Evolutionary conservation across 2,888 invertebrate species (phyloP).

Genomic region (Ennomos fuscantarius): DNA sequence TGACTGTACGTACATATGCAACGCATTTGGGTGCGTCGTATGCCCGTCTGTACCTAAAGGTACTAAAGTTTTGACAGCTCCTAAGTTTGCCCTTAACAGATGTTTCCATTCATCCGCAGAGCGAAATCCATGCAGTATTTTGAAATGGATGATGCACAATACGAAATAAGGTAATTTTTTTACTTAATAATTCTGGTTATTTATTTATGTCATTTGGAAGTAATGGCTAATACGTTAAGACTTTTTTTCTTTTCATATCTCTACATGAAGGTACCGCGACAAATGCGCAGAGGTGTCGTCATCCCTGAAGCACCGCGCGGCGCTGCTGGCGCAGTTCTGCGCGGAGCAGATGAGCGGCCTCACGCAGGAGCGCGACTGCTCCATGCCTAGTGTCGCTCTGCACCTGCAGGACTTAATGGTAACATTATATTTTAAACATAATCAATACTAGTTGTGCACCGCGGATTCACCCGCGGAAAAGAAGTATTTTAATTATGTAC

Average conservation of each 20-base stretch:
- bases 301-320: slow-evolving; percentile 61
- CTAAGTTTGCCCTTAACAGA: too few relatives aligned
- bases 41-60: too few relatives aligned
- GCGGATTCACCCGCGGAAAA: too few relatives aligned
- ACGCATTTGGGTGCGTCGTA: too few relatives aligned
- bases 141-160: slow-evolving; percentile 72
- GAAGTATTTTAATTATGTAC: too few relatives aligned
- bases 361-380: slow-evolving; percentile 70
- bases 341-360: slow-evolving; percentile 80
- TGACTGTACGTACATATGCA: too few relatives aligned
- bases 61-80: too few relatives aligned
- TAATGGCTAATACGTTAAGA: too few relatives aligned
- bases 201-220: too few relatives aligned
- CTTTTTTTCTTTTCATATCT: background rate
- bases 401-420: slow-evolving; percentile 81
- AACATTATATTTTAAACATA: slow-evolving; percentile 4
- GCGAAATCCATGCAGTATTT: slow-evolving; percentile 69
- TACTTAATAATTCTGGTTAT: too few relatives aligned
- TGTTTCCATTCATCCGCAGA: slow-evolving; percentile 50
- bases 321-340: slow-evolving; percentile 79
- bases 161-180: slow-evolving; percentile 64
- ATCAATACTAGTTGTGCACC: too few relatives aligned
- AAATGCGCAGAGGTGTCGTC: slow-evolving; percentile 71
- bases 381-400: slow-evolving; percentile 70
- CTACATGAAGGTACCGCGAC: slow-evolving; percentile 61